These are phyloP conservation scores for Amiota communis DNA, from an alignment of 2,888 invertebrate genomes.

Conservation along the genomic window DNA sequence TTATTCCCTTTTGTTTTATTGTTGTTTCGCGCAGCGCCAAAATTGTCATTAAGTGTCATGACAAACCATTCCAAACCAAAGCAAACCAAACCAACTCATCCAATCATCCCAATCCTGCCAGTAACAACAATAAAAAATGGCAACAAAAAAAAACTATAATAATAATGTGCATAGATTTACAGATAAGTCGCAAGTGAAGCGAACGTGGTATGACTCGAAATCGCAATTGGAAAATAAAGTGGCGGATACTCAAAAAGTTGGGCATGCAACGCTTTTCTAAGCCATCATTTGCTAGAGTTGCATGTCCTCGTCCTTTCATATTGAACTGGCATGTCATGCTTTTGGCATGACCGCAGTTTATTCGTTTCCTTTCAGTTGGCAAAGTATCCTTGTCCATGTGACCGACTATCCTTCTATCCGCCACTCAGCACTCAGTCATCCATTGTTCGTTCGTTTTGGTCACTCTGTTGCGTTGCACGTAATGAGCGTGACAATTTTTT, in stretches of 20 bases:
- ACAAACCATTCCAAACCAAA: background rate
- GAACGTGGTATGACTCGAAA: constrained; percentile 2
- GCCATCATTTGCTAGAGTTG: background rate
- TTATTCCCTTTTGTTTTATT: too few species aligned
- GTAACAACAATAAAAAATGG: background rate
- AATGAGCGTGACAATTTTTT: constrained; percentile 28
- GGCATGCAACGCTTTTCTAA: too few species aligned
- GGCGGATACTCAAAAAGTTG: too few species aligned
- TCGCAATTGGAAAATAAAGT: too few species aligned
- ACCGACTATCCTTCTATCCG: background rate
- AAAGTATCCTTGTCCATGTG: constrained; percentile 15
- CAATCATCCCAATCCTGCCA: background rate
- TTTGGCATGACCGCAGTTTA: too few species aligned
- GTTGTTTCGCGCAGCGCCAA: background rate
- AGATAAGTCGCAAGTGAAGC: background rate
- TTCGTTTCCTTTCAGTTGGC: background rate
- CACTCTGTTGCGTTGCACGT: background rate
- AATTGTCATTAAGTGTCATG: constrained; percentile 11
- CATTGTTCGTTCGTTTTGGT: background rate
- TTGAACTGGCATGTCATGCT: too few species aligned
- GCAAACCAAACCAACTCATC: background rate
- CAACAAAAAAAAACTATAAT: constrained; percentile 4
- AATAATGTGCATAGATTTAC: constrained; percentile 1
- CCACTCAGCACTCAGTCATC: background rate
- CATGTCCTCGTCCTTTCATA: background rate